Evolutionary conservation across 2,888 invertebrate species (phyloP), one percentile per base, ranked within the genome.

Genomic region (Zygothrica quintamaculata): DNA sequence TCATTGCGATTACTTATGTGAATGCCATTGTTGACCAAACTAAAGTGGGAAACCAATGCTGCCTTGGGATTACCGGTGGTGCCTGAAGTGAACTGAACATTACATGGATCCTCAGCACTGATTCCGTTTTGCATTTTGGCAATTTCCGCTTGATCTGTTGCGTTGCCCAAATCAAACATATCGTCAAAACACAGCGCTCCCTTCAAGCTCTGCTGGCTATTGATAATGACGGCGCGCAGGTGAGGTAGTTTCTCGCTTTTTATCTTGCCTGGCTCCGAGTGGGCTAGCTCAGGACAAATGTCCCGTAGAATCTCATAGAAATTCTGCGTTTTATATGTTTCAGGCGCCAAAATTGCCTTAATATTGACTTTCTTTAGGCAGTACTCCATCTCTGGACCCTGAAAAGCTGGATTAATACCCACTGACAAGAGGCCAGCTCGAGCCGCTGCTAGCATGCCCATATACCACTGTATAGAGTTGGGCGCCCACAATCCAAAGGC

Each of bases 71-170:
- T 84, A 0, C 93, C 93, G 0, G 97, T 96, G 0, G 96, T 96
- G 12, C 96, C 96, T 0, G 97, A 97, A 0, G 97, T 96, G 87
- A 96, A 97, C 88, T 96, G 94, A 72, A 98, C 94, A 88, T 95
- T 96, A 76, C 93, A 94, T 0, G 94, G 92, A 37, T 93, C 93
- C 88, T 95, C 94, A 29, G 95, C 93, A 44, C 93, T 92, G 8
- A 96, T 92, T 0, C 88, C 76, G 0, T 90, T 73, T 84, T 94
- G 94, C n/a, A 93, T 33, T 1, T 68, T 65, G 1, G 40, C 8
- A 13, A 90, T 77, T 26, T 76, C 66, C 0, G 64, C 50, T 3
- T 76, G 72, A 3, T 86, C 84, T 11, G 42, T 18, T 15, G 57
- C 34, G 31, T 33, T 78, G 50, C 81, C 74, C 9, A 89, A n/a